Evolutionary conservation across 2,113 vertebrate genomes (phyloP), one percentile per base, ranked within the genome.

Genomic region (Eurypyga helias): DNA sequence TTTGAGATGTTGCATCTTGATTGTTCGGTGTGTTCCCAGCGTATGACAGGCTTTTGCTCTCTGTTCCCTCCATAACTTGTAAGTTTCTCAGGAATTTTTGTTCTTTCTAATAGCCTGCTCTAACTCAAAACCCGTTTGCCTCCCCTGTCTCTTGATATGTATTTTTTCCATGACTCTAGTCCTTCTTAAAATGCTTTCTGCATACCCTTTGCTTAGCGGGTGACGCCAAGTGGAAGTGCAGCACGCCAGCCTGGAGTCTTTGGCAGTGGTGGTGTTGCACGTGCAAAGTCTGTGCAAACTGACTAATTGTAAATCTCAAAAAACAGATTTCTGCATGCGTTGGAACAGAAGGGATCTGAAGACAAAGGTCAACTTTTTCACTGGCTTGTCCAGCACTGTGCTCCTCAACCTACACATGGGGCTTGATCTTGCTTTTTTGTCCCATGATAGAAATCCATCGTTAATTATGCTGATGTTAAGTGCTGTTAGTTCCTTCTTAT

Each of bases 41-140:
- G 0, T 4, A 3, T 33, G 61, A 43, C 33, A 41, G 45, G 14
- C 26, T 58, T 80, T 45, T 67, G 7, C 31, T 46, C 45, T 26
- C 45, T 2, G 3, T 62, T 94, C n/a, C 70, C n/a, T 36, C 7
- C 19, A 62, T 82, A 86, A 84, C 86, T 10, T 38, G 48, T 79
- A 31, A 29, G 6, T 58, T 36, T 10, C 79, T 61, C 46, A 45
- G 86, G 83, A 52, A 4, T 24, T 36, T 86, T 13, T 10, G 3
- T 62, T 83, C 58, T 71, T 61, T n/a, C 92, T 92, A 82, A 89
- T 33, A 28, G 46, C 91, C 85, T 91, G 87, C 65, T 90, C 69
- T 75, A 57, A 88, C 94, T 49, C 19, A 82, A 71, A 33, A 3
- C 72, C 55, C 5, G 0, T 60, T 65, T 69, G 54, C 86, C 46